phyloP scores from a whole-genome alignment of 2,888 invertebrate species.

The Dioctria rufipes region DNA sequence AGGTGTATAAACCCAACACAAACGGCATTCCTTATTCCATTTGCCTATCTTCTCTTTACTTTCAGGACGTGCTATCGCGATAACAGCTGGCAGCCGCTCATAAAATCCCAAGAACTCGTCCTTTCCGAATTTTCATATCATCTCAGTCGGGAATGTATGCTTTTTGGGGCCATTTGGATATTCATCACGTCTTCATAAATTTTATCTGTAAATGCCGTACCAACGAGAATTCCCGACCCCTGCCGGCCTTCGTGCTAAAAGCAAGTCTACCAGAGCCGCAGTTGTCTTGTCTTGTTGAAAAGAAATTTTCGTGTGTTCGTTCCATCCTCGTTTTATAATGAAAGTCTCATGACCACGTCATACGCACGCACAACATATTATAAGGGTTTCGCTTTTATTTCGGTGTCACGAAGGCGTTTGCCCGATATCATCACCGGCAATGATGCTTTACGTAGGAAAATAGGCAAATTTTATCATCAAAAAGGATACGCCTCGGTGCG shows the following conservation, averaged over 20 bases:
- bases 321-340: not conserved
- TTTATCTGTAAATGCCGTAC: conserved; percentile 1
- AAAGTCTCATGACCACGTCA: not conserved
- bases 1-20: not conserved
- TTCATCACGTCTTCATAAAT: conserved; percentile 26
- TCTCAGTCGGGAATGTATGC: conserved; percentile 3
- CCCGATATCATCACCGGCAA: conserved; percentile 8
- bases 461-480: not conserved
- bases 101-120: conserved; percentile 12
- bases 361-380: not conserved
- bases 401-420: not conserved
- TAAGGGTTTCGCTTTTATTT: not conserved
- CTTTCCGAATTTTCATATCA: conserved; percentile 17
- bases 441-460: conserved; percentile 16
- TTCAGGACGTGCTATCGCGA: conserved; percentile 6
- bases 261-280: not conserved
- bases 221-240: not conserved
- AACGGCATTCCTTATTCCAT: not conserved
- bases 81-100: conserved; percentile 1
- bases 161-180: conserved; percentile 25
- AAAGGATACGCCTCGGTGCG: not conserved
- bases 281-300: not conserved
- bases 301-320: not conserved
- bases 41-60: not conserved
- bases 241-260: not conserved